A percentile compares a stretch with the other conserved stretches of the same genome.
These are phyloP conservation scores for Sturnus vulgaris DNA, from an alignment of 2,113 vertebrate genomes.

Conservation along the genomic window DNA sequence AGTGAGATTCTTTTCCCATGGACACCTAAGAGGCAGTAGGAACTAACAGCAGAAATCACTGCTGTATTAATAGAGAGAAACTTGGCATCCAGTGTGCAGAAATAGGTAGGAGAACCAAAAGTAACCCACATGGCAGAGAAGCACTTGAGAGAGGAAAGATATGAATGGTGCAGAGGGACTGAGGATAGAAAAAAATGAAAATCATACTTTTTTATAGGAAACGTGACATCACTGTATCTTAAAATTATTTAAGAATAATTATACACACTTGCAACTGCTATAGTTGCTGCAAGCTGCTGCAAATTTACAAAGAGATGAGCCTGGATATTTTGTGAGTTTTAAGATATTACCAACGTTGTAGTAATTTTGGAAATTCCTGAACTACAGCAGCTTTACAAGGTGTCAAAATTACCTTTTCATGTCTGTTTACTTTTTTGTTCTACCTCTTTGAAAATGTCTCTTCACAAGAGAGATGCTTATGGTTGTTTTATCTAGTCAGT, in stretches of 20 bases:
- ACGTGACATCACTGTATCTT: background rate
- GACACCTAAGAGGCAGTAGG: background rate
- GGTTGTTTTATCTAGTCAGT: background rate
- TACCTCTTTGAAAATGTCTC: background rate
- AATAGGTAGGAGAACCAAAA: background rate
- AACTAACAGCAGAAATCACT: background rate
- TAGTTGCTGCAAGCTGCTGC: background rate
- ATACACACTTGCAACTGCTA: background rate
- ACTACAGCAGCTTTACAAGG: background rate
- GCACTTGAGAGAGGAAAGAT: background rate
- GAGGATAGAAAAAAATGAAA: background rate
- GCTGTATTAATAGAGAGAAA: background rate
- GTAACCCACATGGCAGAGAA: background rate
- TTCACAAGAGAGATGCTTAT: background rate
- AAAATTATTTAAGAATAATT: background rate
- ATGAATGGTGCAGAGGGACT: background rate
- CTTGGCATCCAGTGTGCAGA: background rate
- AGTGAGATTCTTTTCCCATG: rapidly evolving
- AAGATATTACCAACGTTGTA: background rate
- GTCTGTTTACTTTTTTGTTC: background rate
- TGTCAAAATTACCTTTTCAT: background rate
- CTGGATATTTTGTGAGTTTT: background rate
- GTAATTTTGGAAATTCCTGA: background rate
- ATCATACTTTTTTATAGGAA: background rate
- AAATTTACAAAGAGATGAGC: background rate